Evolutionary conservation across 2,888 invertebrate species (phyloP), one percentile per base, ranked within the genome.

Genomic region (Philereme vetulata): DNA sequence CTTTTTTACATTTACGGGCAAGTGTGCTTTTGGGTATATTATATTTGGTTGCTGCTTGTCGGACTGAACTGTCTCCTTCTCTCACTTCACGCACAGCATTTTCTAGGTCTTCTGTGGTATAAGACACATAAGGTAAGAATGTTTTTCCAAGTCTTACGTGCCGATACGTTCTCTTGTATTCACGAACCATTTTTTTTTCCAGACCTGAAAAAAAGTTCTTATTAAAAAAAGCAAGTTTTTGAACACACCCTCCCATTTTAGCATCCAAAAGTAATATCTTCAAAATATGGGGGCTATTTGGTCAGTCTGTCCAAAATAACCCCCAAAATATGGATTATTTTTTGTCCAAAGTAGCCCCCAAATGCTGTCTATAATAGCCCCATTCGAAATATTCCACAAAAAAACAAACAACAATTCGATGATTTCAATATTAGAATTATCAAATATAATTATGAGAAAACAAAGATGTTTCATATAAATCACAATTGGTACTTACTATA

Each of bases 301-400:
- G 51, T 51, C 51, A 42, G 51, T 43, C 51, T 43, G 51, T 51
- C 51, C 51, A 43, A 51, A 51, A 51, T 51, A 51, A 34, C 51
- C 51, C 43, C 51, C 51, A 51, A 51, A 51, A 51, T 51, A 51
- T 51, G 51, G 51, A 51, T 51, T 51, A 43, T 51, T 51, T 51
- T 51, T 51, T 51, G 51, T 51, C 51, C 51, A 51, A 51, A 51
- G 51, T 51, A 51, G 51, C 51, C 51, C 51, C 51, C 51, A 51
- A 51, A 52, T 45, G 45, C 44, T 52, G 45, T 45, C 52, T 42
- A 52, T 52, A 52, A 52, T 52, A 52, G 52, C 52, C 52, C 52
- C 52, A 52, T 52, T 52, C 52, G 52, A 52, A 52, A 52, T 52
- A 52, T 52, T 52, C 52, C 52, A 52, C 52, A 45, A 52, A 52